Evolutionary conservation across 2,113 vertebrate genomes (phyloP).

Genomic region (Butorides virescens): DNA sequence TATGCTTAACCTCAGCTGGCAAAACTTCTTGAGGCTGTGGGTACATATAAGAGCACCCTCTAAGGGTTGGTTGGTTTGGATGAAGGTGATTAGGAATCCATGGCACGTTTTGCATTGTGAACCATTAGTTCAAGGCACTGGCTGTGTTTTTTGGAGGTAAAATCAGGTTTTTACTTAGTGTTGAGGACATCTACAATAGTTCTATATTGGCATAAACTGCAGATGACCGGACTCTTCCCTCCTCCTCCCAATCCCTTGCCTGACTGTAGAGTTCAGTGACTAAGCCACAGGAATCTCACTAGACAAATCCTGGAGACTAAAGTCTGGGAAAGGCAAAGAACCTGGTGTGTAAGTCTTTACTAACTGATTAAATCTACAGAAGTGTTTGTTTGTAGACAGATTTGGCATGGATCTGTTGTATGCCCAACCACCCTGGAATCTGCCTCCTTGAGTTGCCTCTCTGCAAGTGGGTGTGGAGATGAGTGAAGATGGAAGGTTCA

Average conservation of each 20-base stretch:
- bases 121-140: not conserved
- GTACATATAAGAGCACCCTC: not conserved
- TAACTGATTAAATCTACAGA: not conserved
- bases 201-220: not conserved
- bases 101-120: not conserved
- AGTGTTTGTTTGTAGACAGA: not conserved
- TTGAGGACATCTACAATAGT: not conserved
- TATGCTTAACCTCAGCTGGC: not conserved
- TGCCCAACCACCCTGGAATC: not conserved
- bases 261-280: not conserved
- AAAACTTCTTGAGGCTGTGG: not conserved
- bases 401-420: not conserved
- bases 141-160: not conserved
- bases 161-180: not conserved
- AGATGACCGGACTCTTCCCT: not conserved
- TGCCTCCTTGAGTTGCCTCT: not conserved
- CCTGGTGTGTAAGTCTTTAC: not conserved
- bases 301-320: not conserved
- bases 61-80: not conserved
- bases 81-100: not conserved
- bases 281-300: not conserved
- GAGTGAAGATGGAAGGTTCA: not conserved
- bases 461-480: not conserved
- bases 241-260: not conserved
- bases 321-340: constrained; percentile 1